Base-by-base conservation (phyloP, 30 jellyfish, hydroid and myxozoan species). In the Hydractinia echinata region DNA sequence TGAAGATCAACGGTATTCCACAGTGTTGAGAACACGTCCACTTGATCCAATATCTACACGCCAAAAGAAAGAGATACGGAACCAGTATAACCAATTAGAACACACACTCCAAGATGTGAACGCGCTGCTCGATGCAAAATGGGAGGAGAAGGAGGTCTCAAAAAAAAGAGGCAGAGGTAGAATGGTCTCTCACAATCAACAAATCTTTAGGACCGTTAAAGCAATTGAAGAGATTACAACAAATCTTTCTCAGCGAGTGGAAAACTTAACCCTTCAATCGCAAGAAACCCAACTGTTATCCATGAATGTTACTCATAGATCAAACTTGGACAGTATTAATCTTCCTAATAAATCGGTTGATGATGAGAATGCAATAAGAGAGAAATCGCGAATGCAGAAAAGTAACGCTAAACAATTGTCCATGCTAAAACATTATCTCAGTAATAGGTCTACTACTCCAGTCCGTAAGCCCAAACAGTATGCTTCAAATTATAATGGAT, bases 11-110 rank as follows among this genome's bases (percentile, higher is more conserved):
- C 66, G 87, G 30, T 73, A 55, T 60, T 20, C 70, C 44, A 13
- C 54, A 39, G 73, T 77, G 14, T 68, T 84, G 58, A 74, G 55
- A 87, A 51, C 89, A 5, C 85, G 97, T 20, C 83, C 95, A 48
- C 88, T 90, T 51, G 95, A 90, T 71, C 95, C 95, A 21, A 89
- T 85, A 10, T 73, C 94, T 30, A 68, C 88, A 52, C 54, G 97
- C 52, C 97, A 90, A 74, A 55, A 88, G 49, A 90, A 90, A 72
- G 89, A 81, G 67, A 81, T 90, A 10, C 77, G 95, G 52, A 76
- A 84, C 67, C 97, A 90, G 78, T 61, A 81, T 5, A 90, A 82
- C 67, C 72, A 66, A 76, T 54, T 90, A 50, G 74, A 84, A 51
- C 74, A 90, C 15, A 66, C 82, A 20, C 72, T 56, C 9, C 73